Evolutionary conservation across 2,113 vertebrate genomes (phyloP).

Genomic region (Chaetura pelagica): DNA sequence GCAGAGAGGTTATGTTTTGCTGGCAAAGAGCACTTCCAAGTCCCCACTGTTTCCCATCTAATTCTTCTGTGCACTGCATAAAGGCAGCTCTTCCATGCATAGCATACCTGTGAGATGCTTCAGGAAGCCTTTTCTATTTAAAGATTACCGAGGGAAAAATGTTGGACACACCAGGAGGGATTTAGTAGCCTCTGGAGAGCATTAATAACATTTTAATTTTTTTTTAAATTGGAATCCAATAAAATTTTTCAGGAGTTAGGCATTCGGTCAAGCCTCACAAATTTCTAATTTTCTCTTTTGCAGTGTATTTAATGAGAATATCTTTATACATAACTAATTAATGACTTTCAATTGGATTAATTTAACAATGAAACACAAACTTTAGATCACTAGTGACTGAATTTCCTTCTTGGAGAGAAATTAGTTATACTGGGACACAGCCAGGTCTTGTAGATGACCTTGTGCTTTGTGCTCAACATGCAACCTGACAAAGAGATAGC

Average conservation of each 20-base stretch:
- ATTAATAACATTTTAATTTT: background rate
- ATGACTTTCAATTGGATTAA: background rate
- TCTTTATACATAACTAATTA: background rate
- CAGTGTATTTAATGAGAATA: background rate
- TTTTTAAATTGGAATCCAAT: background rate
- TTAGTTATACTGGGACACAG: background rate
- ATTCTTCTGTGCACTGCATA: background rate
- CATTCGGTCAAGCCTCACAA: constrained; percentile 21
- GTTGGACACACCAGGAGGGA: background rate
- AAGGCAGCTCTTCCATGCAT: background rate
- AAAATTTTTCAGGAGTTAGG: background rate
- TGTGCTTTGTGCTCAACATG: accelerated
- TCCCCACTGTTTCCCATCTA: accelerated
- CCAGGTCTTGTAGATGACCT: background rate
- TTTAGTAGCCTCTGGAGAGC: background rate
- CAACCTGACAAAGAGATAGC: background rate
- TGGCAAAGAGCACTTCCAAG: background rate
- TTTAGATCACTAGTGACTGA: background rate
- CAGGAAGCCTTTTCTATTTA: background rate
- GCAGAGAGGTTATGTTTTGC: background rate
- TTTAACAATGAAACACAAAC: background rate
- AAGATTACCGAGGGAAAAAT: background rate
- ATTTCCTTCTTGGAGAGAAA: background rate
- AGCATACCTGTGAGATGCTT: background rate
- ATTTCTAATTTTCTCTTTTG: constrained; percentile 2